Evolutionary conservation across 35 echinoderm and acorn worm genomes (phyloP).

Genomic region (Amphiura filiformis): DNA sequence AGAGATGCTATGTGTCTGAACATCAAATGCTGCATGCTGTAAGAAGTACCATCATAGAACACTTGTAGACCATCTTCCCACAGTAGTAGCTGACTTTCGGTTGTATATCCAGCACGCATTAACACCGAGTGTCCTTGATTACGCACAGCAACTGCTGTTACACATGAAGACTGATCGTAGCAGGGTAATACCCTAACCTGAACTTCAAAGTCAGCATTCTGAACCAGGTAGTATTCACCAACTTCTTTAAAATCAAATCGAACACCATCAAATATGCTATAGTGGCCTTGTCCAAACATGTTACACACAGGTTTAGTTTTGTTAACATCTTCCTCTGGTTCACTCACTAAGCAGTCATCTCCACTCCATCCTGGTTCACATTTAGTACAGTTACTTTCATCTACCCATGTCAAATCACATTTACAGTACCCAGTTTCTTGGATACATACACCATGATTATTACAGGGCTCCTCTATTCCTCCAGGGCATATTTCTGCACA

Average conservation of each 20-base stretch:
- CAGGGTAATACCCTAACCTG: slow-evolving; percentile 74
- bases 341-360: slow-evolving; percentile 37
- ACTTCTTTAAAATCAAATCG: slow-evolving; percentile 87
- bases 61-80: slow-evolving; percentile 50
- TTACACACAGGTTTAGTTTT: slow-evolving; percentile 34
- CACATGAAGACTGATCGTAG: slow-evolving; percentile 65
- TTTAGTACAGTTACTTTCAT: slow-evolving; percentile 69
- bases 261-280: slow-evolving; percentile 67
- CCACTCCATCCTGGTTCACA: slow-evolving; percentile 78
- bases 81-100: slow-evolving; percentile 33
- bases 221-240: slow-evolving; percentile 57
- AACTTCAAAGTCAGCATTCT: slow-evolving; percentile 29
- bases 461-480: slow-evolving; percentile 65
- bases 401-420: slow-evolving; percentile 75
- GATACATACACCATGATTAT: slow-evolving; percentile 55
- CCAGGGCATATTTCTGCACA: slow-evolving; percentile 64
- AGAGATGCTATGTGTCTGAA: slow-evolving; percentile 33
- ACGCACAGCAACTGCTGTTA: slow-evolving; percentile 48
- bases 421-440: slow-evolving; percentile 62
- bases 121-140: slow-evolving; percentile 35
- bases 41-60: slow-evolving; percentile 1
- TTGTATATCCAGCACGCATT: slow-evolving; percentile 61
- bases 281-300: slow-evolving; percentile 83
- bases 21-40: slow-evolving; percentile 18
- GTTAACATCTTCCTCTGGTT: slow-evolving; percentile 17